Evolutionary conservation across 2,113 vertebrate genomes (phyloP).

Genomic region (Corydoras sp.): DNA sequence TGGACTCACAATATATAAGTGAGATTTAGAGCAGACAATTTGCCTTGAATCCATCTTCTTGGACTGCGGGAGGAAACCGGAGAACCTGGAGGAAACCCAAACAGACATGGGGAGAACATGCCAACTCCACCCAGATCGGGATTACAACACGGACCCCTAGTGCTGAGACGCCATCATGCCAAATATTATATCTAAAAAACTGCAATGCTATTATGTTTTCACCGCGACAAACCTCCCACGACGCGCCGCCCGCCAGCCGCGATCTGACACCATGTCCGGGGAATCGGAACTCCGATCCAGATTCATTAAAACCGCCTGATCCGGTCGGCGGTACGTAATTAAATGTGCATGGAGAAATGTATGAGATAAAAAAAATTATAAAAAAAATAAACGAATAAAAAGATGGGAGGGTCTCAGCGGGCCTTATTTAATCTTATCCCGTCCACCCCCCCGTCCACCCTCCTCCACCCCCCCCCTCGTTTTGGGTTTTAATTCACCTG

Average conservation of each 20-base stretch:
- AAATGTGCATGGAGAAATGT: constrained; percentile 1
- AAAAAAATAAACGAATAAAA: not conserved
- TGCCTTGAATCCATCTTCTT: no score
- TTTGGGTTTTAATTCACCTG: not conserved
- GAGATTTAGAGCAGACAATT: no score
- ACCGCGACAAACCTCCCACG: not conserved
- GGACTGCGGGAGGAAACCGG: no score
- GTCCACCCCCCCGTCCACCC: not conserved
- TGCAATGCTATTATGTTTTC: no score
- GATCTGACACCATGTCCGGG: not conserved
- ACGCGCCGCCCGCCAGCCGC: constrained; percentile 1
- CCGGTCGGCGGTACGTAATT: not conserved
- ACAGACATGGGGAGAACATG: no score
- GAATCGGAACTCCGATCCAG: not conserved
- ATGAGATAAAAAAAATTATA: not conserved
- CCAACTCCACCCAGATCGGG: no score
- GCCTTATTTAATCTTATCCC: constrained; percentile 25
- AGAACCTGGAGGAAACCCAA: no score
- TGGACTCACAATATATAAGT: no score
- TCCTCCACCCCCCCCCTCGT: not conserved
- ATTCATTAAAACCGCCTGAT: constrained; percentile 17
- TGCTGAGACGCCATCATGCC: no score
- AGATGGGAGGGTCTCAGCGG: not conserved
- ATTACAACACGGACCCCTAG: no score
- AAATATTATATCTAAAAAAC: no score